Evolutionary conservation across 2,113 vertebrate species (phyloP), one percentile per base, ranked within the genome.

Genomic region (Pampusana beccarii): DNA sequence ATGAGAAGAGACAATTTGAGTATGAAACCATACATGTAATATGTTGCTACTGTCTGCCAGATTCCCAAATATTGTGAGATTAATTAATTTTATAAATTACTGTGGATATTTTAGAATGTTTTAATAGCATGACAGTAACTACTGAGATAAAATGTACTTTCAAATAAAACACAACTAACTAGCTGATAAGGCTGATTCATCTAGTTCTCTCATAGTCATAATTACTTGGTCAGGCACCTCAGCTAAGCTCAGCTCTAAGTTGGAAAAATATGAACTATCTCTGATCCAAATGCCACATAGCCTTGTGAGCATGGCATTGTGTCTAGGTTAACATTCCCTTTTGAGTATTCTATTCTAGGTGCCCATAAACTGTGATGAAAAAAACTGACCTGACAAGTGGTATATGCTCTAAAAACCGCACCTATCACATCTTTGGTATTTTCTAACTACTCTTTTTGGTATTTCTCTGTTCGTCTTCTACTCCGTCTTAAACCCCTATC

Each of bases 351-450:
- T 42, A 42, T 42, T 42, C 16, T 42, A 86, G 33, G 6, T 70
- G 26, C 23, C 33, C 29, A 25, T 46, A 61, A 70, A 70, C 19
- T 36, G 17, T 33, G 19, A 51, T n/a, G 40, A 74, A 91, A 74
- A 82, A 34, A 80, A 28, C 26, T 28, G 26, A 42, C 29, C 15
- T 57, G 9, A 38, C 9, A 53, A 65, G 5, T 40, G 19, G 13
- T 12, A 21, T 61, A 28, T 33, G 31, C 20, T 77, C 20, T 67
- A 29, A 88, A 80, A 77, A 15, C 2, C 11, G 20, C 0, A 0
- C 31, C 36, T 48, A 12, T 53, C n/a, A 34, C 21, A 11, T 62
- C 14, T 84, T 19, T 4, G 1, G 5, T 77, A 44, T 58, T 92
- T 80, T 72, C n/a, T 58, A 48, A 31, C 11, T 34, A 31, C 18